Conservation (phyloP, 2,888 invertebrate species). For the Cosmorhoe ocellata region DNA sequence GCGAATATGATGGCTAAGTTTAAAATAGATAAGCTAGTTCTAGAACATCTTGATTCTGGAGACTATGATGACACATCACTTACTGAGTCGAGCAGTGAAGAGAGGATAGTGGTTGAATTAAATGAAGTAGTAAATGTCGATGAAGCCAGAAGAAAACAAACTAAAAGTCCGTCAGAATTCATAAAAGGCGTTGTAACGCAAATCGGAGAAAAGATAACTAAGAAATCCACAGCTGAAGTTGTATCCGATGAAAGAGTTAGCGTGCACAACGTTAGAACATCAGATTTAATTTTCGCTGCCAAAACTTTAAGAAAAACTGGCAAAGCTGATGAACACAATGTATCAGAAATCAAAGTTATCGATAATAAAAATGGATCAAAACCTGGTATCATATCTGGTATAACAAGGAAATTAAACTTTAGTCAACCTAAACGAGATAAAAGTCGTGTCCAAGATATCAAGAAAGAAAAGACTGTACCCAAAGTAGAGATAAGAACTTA, state of each 20-base stretch:
- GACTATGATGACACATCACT: conserved; percentile 70
- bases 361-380: conserved; percentile 47
- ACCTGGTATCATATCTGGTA: conserved; percentile 62
- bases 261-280: conserved; percentile 62
- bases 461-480: conserved; percentile 47
- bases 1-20: conserved; percentile 76
- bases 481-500: conserved; percentile 74
- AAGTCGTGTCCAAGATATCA: conserved; percentile 42
- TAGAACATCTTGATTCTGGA: conserved; percentile 70
- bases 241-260: conserved; percentile 51
- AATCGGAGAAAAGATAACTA: conserved; percentile 54
- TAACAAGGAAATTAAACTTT: conserved; percentile 66
- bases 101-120: conserved; percentile 58
- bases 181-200: conserved; percentile 55
- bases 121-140: conserved; percentile 40
- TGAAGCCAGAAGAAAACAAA: conserved; percentile 41
- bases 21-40: conserved; percentile 63
- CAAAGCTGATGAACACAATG: conserved; percentile 31
- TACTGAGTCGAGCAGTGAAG: conserved; percentile 73
- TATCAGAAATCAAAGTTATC: conserved; percentile 30
- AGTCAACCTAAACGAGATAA: conserved; percentile 67
- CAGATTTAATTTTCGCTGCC: conserved; percentile 60
- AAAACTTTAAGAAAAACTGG: conserved; percentile 54
- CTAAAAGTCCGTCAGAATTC: conserved; percentile 58
- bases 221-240: conserved; percentile 41